These are phyloP conservation scores for Drosophila sp. DNA, from an alignment of 1,140 invertebrate species.

Conservation along the genomic window DNA sequence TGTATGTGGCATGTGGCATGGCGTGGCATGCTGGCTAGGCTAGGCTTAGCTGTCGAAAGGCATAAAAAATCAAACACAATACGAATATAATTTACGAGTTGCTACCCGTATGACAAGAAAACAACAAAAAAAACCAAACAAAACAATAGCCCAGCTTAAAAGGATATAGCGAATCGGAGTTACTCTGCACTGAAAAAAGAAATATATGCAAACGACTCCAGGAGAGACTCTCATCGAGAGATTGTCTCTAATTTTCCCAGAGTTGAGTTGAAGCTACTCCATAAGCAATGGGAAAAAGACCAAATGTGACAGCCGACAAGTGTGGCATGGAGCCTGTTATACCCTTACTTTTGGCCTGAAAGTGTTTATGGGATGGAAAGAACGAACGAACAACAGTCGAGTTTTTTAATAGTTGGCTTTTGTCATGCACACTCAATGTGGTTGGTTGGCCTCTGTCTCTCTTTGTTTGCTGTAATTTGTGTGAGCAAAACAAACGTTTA, in stretches of 20 bases:
- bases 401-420: slow-evolving; percentile 61
- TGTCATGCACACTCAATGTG: slow-evolving; percentile 55
- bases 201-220: too few species aligned
- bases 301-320: too few species aligned
- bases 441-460: slow-evolving; percentile 22
- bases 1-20: background rate
- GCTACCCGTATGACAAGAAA: slow-evolving; percentile 5
- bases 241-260: too few species aligned
- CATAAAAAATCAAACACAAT: slow-evolving; percentile 59
- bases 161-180: too few species aligned
- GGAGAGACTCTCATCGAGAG: too few species aligned
- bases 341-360: too few species aligned
- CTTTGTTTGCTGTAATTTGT: slow-evolving; percentile 36
- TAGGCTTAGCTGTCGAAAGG: slow-evolving; percentile 9
- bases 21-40: background rate
- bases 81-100: slow-evolving; percentile 64
- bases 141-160: too few species aligned
- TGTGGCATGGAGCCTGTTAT: too few species aligned
- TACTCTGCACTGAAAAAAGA: too few species aligned
- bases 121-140: background rate
- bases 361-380: slow-evolving; percentile 9
- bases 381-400: slow-evolving; percentile 35
- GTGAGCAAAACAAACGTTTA: slow-evolving; percentile 36
- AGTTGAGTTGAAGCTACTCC: too few species aligned
- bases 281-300: too few species aligned